A percentile compares a stretch with the other conserved stretches of the same genome.
Evolutionary conservation across 1,140 invertebrate species (phyloP).

Genomic region (Penaeus vannamei): DNA sequence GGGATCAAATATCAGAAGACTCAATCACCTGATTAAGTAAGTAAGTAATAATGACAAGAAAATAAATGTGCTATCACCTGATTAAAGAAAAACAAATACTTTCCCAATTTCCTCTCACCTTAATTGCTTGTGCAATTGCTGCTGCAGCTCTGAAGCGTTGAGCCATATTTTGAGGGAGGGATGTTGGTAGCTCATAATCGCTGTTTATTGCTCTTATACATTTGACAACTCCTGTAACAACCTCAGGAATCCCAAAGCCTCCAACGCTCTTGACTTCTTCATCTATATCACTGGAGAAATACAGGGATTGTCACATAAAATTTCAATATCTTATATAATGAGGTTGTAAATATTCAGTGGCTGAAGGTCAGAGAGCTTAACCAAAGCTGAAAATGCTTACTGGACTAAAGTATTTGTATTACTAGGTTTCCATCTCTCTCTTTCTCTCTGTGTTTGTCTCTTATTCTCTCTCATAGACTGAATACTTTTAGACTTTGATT

Average conservation of each 20-base stretch:
- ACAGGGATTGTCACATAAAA: neutral
- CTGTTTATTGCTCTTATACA: slow-evolving; percentile 41
- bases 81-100: neutral
- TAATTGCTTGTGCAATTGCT: slow-evolving; percentile 52
- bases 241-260: slow-evolving; percentile 44
- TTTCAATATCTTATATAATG: neutral
- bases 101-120: slow-evolving; percentile 10
- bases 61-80: too few species aligned
- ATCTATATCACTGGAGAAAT: slow-evolving; percentile 48
- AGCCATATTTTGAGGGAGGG: slow-evolving; percentile 57
- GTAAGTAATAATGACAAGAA: too few species aligned
- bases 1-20: too few species aligned
- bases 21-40: too few species aligned
- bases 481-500: too few species aligned
- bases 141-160: slow-evolving; percentile 57
- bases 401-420: too few species aligned
- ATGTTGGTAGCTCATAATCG: slow-evolving; percentile 47
- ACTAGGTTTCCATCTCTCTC: too few species aligned
- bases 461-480: too few species aligned
- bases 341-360: neutral
- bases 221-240: slow-evolving; percentile 28
- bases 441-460: too few species aligned
- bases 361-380: too few species aligned
- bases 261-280: slow-evolving; percentile 54
- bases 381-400: too few species aligned